Evolutionary conservation across 2,797 vertebrate species (phyloP).

Genomic region (Channallabes apus): DNA sequence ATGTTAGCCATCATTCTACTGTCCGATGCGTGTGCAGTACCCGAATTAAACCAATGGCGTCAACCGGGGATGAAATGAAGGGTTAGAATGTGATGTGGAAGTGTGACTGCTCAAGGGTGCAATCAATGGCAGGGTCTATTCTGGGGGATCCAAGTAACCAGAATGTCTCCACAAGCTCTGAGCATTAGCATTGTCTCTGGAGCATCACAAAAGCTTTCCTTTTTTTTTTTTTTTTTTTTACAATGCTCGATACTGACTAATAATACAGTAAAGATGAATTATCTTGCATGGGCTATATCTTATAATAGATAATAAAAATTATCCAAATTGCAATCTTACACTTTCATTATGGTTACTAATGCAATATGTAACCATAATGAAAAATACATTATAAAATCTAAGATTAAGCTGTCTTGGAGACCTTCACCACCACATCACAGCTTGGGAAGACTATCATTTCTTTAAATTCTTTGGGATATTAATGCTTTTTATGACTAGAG

Average conservation of each 20-base stretch:
- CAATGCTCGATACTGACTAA: background rate
- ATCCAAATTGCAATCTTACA: background rate
- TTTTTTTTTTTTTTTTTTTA: background rate
- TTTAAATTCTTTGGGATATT: background rate
- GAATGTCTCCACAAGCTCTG: constrained; percentile 30
- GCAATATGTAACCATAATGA: background rate
- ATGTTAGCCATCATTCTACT: background rate
- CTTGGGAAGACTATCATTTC: background rate
- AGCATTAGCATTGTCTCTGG: constrained; percentile 21
- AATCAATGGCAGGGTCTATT: constrained; percentile 54
- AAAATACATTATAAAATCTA: background rate
- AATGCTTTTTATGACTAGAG: background rate
- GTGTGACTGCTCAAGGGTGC: constrained; percentile 39
- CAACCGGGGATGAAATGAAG: constrained; percentile 42
- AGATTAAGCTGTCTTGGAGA: background rate
- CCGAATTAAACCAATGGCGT: constrained; percentile 46
- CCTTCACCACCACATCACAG: no score
- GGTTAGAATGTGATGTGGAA: constrained; percentile 45
- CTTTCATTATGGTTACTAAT: no score
- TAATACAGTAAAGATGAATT: background rate
- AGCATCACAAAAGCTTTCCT: background rate
- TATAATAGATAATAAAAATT: background rate
- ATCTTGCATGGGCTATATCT: background rate
- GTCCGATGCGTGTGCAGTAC: background rate
- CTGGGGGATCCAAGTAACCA: constrained; percentile 46